Percentiles rank a stretch among this genome's conserved stretches.
Conservation (phyloP, 1,140 invertebrate species). For the Parapsyche elsis region DNA sequence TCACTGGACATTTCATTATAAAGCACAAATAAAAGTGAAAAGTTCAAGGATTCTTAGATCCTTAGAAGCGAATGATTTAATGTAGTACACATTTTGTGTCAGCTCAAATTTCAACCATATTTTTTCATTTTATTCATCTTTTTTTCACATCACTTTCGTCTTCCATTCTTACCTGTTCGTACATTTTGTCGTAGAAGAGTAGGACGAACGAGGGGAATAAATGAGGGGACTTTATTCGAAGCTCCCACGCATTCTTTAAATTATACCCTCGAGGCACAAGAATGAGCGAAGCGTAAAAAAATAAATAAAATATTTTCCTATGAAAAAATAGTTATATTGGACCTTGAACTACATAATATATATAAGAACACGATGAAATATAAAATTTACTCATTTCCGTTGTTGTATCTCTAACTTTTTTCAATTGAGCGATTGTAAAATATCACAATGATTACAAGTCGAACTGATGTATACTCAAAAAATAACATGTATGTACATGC, state of each 20-base stretch:
- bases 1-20: too few relatives aligned
- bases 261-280: constrained; percentile 15
- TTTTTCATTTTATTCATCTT: not conserved
- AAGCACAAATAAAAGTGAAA: too few relatives aligned
- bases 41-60: too few relatives aligned
- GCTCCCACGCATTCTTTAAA: constrained; percentile 16
- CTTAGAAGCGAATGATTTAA: too few relatives aligned
- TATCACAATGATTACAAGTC: too few relatives aligned
- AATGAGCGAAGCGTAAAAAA: not conserved
- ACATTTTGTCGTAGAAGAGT: not conserved
- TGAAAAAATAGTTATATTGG: not conserved
- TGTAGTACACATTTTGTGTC: too few relatives aligned
- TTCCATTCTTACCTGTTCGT: not conserved
- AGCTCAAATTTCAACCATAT: not conserved
- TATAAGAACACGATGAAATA: too few relatives aligned
- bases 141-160: not conserved
- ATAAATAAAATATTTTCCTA: not conserved
- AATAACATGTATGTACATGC: too few relatives aligned
- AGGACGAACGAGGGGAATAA: not conserved
- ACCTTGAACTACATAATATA: constrained; percentile 12
- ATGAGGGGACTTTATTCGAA: not conserved
- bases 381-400: too few relatives aligned
- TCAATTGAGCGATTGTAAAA: too few relatives aligned
- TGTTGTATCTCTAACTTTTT: too few relatives aligned
- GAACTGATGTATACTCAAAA: too few relatives aligned